Conservation (phyloP, 2,888 invertebrate genomes). For the Drosophila gaucha region DNA sequence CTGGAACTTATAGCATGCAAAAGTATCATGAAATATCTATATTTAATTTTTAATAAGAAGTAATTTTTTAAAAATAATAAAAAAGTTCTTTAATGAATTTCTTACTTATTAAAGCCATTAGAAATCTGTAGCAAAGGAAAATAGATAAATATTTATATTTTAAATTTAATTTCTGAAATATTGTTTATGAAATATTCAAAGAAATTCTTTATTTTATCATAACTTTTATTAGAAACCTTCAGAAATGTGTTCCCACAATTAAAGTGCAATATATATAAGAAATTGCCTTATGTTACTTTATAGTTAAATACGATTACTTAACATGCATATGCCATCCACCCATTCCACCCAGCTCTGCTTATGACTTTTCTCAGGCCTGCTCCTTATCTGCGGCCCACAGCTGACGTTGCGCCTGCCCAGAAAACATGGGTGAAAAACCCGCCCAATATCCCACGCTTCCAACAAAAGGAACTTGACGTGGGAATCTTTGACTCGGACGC, state of each 20-base stretch:
- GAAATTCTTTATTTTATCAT: not conserved
- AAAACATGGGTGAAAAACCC: not conserved
- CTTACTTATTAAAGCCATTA: no score
- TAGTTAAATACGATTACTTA: not conserved
- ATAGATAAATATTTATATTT: no score
- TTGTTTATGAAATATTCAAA: no score
- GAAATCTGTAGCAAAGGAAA: no score
- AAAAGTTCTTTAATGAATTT: no score
- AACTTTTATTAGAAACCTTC: not conserved
- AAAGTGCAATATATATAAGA: not conserved
- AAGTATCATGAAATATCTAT: no score
- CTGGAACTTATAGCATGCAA: no score
- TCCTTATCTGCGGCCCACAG: conserved; percentile 43
- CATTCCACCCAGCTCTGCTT: not conserved
- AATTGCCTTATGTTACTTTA: not conserved
- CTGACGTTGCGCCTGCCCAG: conserved; percentile 39
- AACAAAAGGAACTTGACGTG: conserved; percentile 60
- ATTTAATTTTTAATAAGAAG: no score
- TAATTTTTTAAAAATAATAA: no score
- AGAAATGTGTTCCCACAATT: not conserved
- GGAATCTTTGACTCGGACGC: conserved; percentile 57
- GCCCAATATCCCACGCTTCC: conserved; percentile 40
- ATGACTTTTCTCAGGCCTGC: conserved; percentile 39
- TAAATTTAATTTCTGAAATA: no score
- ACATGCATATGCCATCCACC: not conserved